phyloP scores from a whole-genome alignment of 2,113 vertebrate genomes.

The Himantopus leucocephalus region DNA sequence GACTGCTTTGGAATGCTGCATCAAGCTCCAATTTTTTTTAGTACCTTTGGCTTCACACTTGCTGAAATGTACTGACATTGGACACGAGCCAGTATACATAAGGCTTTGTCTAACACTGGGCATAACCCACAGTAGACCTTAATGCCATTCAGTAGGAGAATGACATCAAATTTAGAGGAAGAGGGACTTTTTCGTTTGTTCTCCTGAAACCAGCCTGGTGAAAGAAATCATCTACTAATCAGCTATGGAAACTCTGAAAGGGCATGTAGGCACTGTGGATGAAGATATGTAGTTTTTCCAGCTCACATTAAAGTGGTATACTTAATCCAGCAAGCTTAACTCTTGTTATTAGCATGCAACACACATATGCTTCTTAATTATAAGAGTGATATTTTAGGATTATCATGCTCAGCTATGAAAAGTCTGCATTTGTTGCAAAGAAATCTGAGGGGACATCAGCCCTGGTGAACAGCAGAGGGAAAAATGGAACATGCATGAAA shows the following conservation, averaged over 20 bases:
- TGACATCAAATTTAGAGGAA: neutral
- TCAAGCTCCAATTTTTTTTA: neutral
- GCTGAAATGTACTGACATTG: neutral
- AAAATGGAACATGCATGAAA: neutral
- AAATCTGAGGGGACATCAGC: neutral
- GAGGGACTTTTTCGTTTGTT: neutral
- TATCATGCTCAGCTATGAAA: neutral
- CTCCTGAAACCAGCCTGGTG: neutral
- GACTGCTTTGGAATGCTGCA: neutral
- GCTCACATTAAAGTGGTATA: neutral
- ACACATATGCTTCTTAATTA: neutral
- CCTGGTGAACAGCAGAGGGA: neutral
- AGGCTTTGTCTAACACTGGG: neutral
- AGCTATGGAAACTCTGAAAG: neutral
- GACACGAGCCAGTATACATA: fast-evolving
- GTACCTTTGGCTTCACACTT: neutral
- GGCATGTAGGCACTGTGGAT: neutral
- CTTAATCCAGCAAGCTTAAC: neutral
- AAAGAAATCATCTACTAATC: neutral
- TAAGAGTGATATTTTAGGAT: neutral
- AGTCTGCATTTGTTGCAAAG: neutral
- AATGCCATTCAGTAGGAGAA: neutral
- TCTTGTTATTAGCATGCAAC: neutral
- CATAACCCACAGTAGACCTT: neutral
- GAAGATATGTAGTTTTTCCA: neutral